Evolutionary conservation across 92 coral and sea anemone species (phyloP), one percentile per base, ranked within the genome.

Genomic region (Parazoanthus atlanticus): DNA sequence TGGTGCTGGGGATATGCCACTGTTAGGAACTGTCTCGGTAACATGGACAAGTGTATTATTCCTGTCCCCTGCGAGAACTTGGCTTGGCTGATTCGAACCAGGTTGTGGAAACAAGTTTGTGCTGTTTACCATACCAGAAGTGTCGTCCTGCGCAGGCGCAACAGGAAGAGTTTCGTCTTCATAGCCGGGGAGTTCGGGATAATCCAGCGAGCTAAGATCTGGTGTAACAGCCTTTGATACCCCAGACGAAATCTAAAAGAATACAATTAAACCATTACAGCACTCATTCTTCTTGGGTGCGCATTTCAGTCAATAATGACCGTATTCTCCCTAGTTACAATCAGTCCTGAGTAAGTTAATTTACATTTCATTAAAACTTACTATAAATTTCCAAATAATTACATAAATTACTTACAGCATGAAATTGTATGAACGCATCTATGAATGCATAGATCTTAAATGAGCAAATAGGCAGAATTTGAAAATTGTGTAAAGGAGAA

Each of bases 131-230:
- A 8, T 10, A 31, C 30, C 29, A 30, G 74, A 77, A 13, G 89
- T 66, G 64, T 71, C 77, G 8, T 75, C 90, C 17, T 47, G 36
- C 28, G 91, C 74, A 70, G 85, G 75, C 1, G 89, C 89, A 79
- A 69, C 49, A 7, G 82, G 33, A 69, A 86, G 72, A 25, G 75
- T 31, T 76, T 70, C 88, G 36, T 91, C 95, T 66, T 56, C 85
- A 30, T 80, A 64, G 69, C 70, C 92, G 67, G 98, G 99, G 33
- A 96, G 88, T 69, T 96, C 99, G 64, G 99, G 99, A 58, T 93
- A 96, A 81, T 93, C 96, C 25, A 96, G 85, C 0, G 94, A 54
- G 47, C 96, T 94, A 12, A 96, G 79, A 77, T 93, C 96, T 30
- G 87, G 79, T 17, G 74, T 26, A 46, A 43, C 78, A 16, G 64